These are phyloP conservation scores for Syngnathoides biaculeatus DNA, from an alignment of 2,113 vertebrate species.

Conservation along the genomic window DNA sequence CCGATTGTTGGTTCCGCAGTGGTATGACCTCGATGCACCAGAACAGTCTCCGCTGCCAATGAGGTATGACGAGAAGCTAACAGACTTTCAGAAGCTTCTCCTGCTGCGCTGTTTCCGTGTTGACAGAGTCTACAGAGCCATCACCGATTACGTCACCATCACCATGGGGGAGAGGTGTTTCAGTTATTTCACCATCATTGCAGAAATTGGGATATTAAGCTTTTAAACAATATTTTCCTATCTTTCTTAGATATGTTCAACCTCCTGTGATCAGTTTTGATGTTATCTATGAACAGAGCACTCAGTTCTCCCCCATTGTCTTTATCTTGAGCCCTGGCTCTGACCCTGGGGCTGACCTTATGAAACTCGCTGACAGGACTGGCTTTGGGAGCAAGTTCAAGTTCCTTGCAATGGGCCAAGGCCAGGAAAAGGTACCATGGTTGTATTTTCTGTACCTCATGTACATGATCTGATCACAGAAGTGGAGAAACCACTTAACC, in stretches of 20 bases:
- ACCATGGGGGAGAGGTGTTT: constrained; percentile 86
- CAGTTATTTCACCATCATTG: neutral
- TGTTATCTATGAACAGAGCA: constrained; percentile 86
- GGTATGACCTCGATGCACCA: constrained; percentile 84
- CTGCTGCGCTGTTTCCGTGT: constrained; percentile 91
- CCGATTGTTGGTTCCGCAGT: constrained; percentile 67
- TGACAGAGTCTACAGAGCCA: constrained; percentile 88
- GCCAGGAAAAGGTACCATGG: constrained; percentile 85
- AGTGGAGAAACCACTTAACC: too few species aligned
- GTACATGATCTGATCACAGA: neutral
- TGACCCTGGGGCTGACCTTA: constrained; percentile 88
- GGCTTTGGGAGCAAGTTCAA: constrained; percentile 86
- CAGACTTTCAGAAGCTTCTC: constrained; percentile 86
- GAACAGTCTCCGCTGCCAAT: constrained; percentile 81
- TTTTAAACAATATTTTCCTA: neutral
- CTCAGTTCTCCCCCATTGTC: constrained; percentile 84
- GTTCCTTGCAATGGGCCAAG: constrained; percentile 95
- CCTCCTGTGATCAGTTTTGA: constrained; percentile 92
- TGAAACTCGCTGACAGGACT: constrained; percentile 83
- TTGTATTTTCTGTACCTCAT: neutral
- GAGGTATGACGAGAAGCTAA: constrained; percentile 74
- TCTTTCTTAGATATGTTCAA: constrained; percentile 83
- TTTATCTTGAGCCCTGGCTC: constrained; percentile 94
- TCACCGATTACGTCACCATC: constrained; percentile 81
- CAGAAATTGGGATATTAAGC: neutral